phyloP scores from a whole-genome alignment of 1,140 invertebrate genomes.

The Heliothis virescens region DNA sequence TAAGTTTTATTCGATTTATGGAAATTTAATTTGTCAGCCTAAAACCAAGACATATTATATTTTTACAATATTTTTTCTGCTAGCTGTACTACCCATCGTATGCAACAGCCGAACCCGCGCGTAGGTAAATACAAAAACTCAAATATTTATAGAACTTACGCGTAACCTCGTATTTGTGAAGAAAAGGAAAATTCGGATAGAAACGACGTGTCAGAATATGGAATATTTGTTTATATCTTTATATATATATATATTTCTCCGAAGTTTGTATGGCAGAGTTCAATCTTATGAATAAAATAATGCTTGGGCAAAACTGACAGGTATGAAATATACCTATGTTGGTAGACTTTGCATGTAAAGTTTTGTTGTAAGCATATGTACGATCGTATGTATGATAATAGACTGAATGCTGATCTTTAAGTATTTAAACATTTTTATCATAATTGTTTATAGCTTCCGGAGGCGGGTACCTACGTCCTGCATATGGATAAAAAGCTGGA shows the following conservation, averaged over 20 bases:
- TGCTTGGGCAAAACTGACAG: conserved; percentile 28
- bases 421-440: neutral
- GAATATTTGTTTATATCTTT: conserved; percentile 32
- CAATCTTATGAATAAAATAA: conserved; percentile 46
- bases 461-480: no score
- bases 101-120: conserved; percentile 49
- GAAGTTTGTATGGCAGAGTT: conserved; percentile 16
- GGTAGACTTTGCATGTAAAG: neutral
- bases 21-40: no score
- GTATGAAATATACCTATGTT: neutral
- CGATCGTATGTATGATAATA: neutral
- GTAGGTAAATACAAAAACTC: conserved; percentile 57
- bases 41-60: no score
- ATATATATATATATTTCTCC: neutral
- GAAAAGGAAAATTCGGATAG: conserved; percentile 46
- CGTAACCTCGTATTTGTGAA: conserved; percentile 50
- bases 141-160: conserved; percentile 61
- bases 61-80: conserved; percentile 25
- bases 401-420: neutral
- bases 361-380: no score
- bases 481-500: no score
- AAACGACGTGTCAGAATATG: conserved; percentile 37
- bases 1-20: no score
- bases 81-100: neutral
- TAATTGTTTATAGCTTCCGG: no score